phyloP scores from a whole-genome alignment of 2,888 invertebrate genomes.

The Scrobipalpa atriplicella region DNA sequence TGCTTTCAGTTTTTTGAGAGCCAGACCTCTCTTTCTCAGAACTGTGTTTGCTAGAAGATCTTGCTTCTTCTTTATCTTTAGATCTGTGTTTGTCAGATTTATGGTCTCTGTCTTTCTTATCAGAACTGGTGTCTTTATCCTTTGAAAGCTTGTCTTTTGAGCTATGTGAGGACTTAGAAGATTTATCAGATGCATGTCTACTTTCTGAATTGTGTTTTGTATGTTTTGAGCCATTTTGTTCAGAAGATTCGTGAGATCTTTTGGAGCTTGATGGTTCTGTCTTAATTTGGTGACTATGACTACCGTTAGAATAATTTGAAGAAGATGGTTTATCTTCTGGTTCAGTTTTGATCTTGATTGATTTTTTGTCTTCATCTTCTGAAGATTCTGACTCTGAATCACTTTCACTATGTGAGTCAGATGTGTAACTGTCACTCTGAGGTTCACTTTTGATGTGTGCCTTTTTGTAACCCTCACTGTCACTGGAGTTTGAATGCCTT shows the following conservation, averaged over 20 bases:
- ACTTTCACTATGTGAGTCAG: conserved; percentile 57
- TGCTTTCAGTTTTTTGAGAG: conserved; percentile 37
- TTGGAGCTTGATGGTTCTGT: conserved; percentile 52
- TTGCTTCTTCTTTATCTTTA: conserved; percentile 19
- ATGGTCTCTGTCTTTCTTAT: conserved; percentile 44
- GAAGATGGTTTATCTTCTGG: conserved; percentile 21
- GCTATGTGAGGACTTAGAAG: conserved; percentile 35
- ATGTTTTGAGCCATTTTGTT: conserved; percentile 41
- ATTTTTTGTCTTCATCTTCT: conserved; percentile 47
- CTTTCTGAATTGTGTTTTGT: conserved; percentile 50
- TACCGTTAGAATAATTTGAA: background rate
- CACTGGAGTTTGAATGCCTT: conserved; percentile 57
- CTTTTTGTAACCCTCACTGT: conserved; percentile 54
- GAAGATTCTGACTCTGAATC: conserved; percentile 60
- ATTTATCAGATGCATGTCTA: conserved; percentile 38
- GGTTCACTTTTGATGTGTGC: conserved; percentile 51
- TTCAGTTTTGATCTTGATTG: conserved; percentile 47
- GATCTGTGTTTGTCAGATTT: conserved; percentile 41
- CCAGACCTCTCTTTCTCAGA: conserved; percentile 49
- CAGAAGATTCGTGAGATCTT: conserved; percentile 42
- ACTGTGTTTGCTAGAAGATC: conserved; percentile 31
- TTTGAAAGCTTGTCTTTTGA: conserved; percentile 49
- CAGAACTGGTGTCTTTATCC: conserved; percentile 52
- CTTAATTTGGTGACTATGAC: conserved; percentile 34
- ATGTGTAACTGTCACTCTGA: conserved; percentile 49